Evolutionary conservation across 92 coral and sea anemone species (phyloP).

Genomic region (Muricea muricata): DNA sequence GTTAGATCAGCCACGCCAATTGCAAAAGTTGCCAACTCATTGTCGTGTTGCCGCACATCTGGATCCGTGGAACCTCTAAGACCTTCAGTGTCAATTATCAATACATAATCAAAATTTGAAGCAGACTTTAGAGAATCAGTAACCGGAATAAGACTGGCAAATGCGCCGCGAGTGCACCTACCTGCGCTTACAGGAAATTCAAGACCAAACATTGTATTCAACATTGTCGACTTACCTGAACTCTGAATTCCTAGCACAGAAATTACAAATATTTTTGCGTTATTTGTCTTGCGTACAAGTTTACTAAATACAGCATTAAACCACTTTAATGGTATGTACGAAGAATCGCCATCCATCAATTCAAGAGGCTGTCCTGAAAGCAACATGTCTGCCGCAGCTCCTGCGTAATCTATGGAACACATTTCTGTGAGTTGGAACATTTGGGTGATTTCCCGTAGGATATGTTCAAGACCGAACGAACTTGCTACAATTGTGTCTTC

Average conservation of each 20-base stretch:
- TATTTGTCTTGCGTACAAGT: constrained; percentile 12
- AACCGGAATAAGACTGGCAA: constrained; percentile 32
- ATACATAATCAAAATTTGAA: constrained; percentile 47
- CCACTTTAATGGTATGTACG: constrained; percentile 49
- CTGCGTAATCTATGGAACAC: background rate
- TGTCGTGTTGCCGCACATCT: constrained; percentile 36
- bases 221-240: constrained; percentile 62
- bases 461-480: constrained; percentile 44
- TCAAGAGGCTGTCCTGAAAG: constrained; percentile 51
- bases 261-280: constrained; percentile 50
- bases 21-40: constrained; percentile 52
- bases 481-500: constrained; percentile 11
- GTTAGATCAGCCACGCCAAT: constrained; percentile 15
- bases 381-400: constrained; percentile 46
- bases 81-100: constrained; percentile 54
- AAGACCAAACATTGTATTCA: constrained; percentile 59
- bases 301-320: constrained; percentile 33
- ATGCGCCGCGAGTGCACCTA: constrained; percentile 59
- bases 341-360: constrained; percentile 57
- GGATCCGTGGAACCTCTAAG: constrained; percentile 45
- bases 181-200: constrained; percentile 51
- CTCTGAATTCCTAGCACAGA: constrained; percentile 57
- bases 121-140: constrained; percentile 21
- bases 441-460: constrained; percentile 33
- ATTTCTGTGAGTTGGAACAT: constrained; percentile 6